Evolutionary conservation across 2,888 invertebrate species (phyloP).

Genomic region (Neocrepidodera transversa): DNA sequence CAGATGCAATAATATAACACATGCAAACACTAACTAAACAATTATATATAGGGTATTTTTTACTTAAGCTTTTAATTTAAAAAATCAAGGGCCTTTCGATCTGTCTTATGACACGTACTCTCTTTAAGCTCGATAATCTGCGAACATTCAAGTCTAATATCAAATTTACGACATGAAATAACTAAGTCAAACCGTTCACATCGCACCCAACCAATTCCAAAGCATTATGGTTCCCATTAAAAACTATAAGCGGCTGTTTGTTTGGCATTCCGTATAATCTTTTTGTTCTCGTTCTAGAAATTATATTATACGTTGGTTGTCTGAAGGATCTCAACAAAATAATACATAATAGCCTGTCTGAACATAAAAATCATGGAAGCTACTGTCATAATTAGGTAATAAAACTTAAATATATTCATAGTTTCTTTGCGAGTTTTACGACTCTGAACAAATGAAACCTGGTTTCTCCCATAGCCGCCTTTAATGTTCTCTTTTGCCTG

Average conservation of each 20-base stretch:
- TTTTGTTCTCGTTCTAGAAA: constrained; percentile 15
- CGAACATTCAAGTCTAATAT: too few relatives aligned
- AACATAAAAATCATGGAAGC: constrained; percentile 43
- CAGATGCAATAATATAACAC: too few relatives aligned
- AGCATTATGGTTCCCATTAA: constrained; percentile 15
- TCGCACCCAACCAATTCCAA: constrained; percentile 3
- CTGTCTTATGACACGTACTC: too few relatives aligned
- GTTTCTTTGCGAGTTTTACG: constrained; percentile 43
- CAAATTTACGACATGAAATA: too few relatives aligned
- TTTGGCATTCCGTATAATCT: constrained; percentile 26
- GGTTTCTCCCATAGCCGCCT: constrained; percentile 35
- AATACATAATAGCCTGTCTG: constrained; percentile 41
- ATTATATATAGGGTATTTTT: too few relatives aligned
- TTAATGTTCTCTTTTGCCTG: constrained; percentile 31
- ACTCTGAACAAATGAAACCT: constrained; percentile 38
- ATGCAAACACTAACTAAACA: too few relatives aligned
- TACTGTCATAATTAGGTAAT: constrained; percentile 46
- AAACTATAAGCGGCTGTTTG: constrained; percentile 21
- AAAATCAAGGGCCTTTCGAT: too few relatives aligned
- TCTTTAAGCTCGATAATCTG: too few relatives aligned
- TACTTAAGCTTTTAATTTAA: too few relatives aligned
- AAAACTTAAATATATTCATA: constrained; percentile 46
- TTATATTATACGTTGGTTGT: constrained; percentile 29
- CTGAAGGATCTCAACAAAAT: constrained; percentile 38
- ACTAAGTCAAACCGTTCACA: too few relatives aligned